phyloP scores from a whole-genome alignment of 2,888 invertebrate genomes.

The Gari tellinella region DNA sequence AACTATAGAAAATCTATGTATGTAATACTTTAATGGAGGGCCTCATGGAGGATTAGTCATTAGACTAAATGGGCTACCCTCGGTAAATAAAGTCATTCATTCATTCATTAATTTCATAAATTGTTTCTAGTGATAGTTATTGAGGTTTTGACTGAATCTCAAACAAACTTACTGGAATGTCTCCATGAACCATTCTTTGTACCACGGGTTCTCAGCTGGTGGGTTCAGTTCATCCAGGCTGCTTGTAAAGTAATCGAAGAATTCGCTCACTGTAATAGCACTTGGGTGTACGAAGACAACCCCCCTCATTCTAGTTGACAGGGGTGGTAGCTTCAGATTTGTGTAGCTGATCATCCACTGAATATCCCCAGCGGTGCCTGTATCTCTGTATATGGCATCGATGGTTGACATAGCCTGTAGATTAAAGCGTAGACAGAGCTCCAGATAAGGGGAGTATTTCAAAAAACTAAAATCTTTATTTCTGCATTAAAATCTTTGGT shows the following conservation, averaged over 20 bases:
- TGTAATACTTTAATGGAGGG: too few relatives aligned
- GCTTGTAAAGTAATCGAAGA: constrained; percentile 70
- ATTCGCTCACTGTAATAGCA: constrained; percentile 66
- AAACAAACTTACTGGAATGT: constrained; percentile 58
- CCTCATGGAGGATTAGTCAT: too few relatives aligned
- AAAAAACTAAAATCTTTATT: too few relatives aligned
- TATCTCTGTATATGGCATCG: constrained; percentile 7
- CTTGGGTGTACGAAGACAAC: constrained; percentile 63
- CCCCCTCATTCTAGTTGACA: constrained; percentile 61
- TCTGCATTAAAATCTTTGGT: too few relatives aligned
- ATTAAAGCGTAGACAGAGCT: too few relatives aligned
- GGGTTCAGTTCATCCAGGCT: constrained; percentile 54
- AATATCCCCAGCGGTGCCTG: constrained; percentile 14
- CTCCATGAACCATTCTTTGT: constrained; percentile 80
- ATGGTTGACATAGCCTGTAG: constrained; percentile 49
- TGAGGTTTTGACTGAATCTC: too few relatives aligned
- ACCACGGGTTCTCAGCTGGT: constrained; percentile 77
- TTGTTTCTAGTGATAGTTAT: too few relatives aligned
- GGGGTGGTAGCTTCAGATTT: constrained; percentile 49
- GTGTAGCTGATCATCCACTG: constrained; percentile 77
- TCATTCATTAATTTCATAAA: too few relatives aligned
- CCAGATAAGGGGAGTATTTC: too few relatives aligned
- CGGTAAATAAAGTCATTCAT: too few relatives aligned
- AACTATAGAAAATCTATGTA: too few relatives aligned
- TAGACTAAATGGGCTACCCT: too few relatives aligned